phyloP scores from a whole-genome alignment of 2,113 vertebrate species.

The Carettochelys insculpta region DNA sequence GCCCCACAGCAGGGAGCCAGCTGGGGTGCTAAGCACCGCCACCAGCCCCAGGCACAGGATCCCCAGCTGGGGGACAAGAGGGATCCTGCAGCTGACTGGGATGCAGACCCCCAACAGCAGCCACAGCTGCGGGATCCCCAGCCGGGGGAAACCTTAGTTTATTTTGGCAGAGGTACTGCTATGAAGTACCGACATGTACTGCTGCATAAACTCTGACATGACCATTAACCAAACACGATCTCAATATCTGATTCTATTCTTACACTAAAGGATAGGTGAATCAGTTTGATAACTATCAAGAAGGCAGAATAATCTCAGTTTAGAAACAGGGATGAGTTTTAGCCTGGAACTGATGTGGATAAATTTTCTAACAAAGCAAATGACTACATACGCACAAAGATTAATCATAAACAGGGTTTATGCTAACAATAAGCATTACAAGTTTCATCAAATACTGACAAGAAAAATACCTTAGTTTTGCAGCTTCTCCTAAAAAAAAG shows the following conservation, averaged over 20 bases:
- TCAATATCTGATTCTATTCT: not conserved
- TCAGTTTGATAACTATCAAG: not conserved
- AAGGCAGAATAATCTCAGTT: not conserved
- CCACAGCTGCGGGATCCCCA: no score
- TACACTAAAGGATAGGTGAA: not conserved
- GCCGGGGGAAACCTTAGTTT: no score
- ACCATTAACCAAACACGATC: not conserved
- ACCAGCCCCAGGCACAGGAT: no score
- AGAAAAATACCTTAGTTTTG: not conserved
- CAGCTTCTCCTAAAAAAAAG: not conserved
- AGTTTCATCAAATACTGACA: not conserved
- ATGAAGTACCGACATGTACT: no score
- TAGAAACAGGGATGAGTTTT: not conserved
- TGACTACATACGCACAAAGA: not conserved
- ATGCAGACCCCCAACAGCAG: no score
- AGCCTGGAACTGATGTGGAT: not conserved
- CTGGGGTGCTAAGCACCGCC: no score
- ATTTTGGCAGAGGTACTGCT: no score
- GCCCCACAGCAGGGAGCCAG: no score
- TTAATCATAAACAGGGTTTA: not conserved
- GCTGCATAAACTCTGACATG: no score
- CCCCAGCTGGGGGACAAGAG: no score
- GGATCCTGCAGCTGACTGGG: no score
- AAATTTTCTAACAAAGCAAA: not conserved
- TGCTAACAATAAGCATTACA: not conserved